Base-by-base conservation (phyloP, 1,140 invertebrate species). In the Tribolium castaneum region DNA sequence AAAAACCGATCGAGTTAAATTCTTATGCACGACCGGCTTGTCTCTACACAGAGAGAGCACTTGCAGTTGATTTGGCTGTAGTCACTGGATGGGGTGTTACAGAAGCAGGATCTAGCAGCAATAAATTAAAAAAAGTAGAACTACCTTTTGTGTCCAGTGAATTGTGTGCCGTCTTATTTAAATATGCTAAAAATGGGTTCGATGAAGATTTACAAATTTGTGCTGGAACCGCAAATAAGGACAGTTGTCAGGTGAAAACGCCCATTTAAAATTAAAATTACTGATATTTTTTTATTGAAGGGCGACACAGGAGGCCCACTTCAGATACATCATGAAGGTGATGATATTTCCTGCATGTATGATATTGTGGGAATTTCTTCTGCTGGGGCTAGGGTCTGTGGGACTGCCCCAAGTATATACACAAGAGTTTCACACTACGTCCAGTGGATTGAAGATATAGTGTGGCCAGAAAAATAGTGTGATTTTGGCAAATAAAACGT, bases 401-500 rank as follows among this genome's bases (percentile, higher is more conserved):
- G 88, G 9, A 62, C 78, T 12, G 35, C 77, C 45, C 90, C 90
- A 7, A 90, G 88, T 3, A 84, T 92, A 3, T 92, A 92, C 80
- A 90, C 91, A 9, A 86, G 88, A 74, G 88, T 92, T 1, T 88
- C 87, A 5, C 52, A 88, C 59, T 92, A 90, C 77, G 35, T 90
- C 0, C 81, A 87, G 3, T 92, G 91, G 91, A 89, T 92, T 73
- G 89, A 90, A 78, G 80, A 76, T 6, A 83, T 80, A 59, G 81
- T 82, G 12, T 82, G 81, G 81, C 77, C 81, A 7, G 6, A 72
- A 59, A 30, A 30, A 30, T 30, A 30, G 6, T 30, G 22, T 25
- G 1, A 25, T 25, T 25, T 25, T 25, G 5, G 5, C 0, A 30
- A 30, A 30, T 30, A 56, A 50, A 45, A 62, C 7, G 7, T 45